These are phyloP conservation scores for Chitala chitala DNA, from an alignment of 2,113 vertebrate genomes.

Conservation along the genomic window DNA sequence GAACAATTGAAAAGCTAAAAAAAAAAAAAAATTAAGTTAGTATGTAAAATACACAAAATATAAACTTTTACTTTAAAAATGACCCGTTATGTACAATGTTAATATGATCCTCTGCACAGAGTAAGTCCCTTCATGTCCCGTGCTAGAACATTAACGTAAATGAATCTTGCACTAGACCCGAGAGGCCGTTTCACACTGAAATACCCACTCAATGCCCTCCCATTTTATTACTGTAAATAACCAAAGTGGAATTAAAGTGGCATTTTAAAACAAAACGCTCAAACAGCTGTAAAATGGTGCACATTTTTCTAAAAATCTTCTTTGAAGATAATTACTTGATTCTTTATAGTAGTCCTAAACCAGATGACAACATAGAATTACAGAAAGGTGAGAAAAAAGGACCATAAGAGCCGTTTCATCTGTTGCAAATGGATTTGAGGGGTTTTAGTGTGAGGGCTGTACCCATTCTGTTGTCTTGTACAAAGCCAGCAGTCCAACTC, in stretches of 20 bases:
- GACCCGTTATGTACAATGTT: constrained; percentile 56
- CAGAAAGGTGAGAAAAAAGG: constrained; percentile 10
- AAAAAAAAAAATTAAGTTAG: constrained; percentile 62
- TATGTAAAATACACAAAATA: constrained; percentile 58
- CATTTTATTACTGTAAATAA: constrained; percentile 27
- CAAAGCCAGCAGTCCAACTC: neutral
- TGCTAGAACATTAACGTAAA: constrained; percentile 41
- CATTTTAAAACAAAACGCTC: constrained; percentile 29
- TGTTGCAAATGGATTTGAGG: too few relatives aligned
- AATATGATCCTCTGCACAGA: constrained; percentile 46
- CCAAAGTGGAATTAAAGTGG: constrained; percentile 6
- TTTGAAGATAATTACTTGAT: neutral
- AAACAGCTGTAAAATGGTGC: constrained; percentile 17
- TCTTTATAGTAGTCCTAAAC: constrained; percentile 39
- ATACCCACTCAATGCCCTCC: constrained; percentile 23
- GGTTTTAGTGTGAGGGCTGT: too few relatives aligned
- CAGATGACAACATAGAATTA: constrained; percentile 12
- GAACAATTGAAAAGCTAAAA: constrained; percentile 30
- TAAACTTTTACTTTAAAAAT: constrained; percentile 54
- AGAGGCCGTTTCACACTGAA: constrained; percentile 61
- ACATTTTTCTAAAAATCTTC: neutral
- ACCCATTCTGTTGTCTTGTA: too few relatives aligned
- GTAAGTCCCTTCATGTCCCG: constrained; percentile 41
- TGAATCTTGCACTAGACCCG: constrained; percentile 43
- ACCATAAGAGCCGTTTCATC: constrained; percentile 13